Evolutionary conservation across 2,113 vertebrate genomes (phyloP), one percentile per base, ranked within the genome.

Genomic region (Amazona guildingii): DNA sequence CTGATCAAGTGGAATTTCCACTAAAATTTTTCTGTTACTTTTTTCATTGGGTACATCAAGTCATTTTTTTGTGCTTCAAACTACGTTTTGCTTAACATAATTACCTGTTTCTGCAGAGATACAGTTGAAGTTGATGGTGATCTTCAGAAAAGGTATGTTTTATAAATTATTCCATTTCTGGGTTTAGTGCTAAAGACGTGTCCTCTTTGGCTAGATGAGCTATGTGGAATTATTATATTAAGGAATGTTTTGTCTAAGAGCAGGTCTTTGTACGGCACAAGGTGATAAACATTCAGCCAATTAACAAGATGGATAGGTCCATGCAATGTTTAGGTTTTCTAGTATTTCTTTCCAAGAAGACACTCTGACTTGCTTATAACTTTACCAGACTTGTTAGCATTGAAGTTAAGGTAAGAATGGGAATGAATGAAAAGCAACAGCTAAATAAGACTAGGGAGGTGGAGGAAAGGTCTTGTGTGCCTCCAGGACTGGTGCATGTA

Each of bases 41-140:
- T 37, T 39, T 52, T 72, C 39, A 48, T 39, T 35, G 46, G 25
- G 5, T 75, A 10, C 72, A 11, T 62, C 23, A 46, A 80, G 51
- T 78, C 9, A 59, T 57, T 10, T 17, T 78, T 18, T 49, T 74
- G 6, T 66, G 15, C 52, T 78, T 79, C 43, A 37, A 70, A 79
- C 28, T 88, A 12, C 6, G 14, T 83, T 94, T 84, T 87, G 44
- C 39, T 92, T 68, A 49, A 49, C 57, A 68, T 83, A 70, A 14
- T 90, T 70, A 35, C 62, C 44, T 95, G 31, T 97, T 96, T 93
- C 93, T 95, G 48, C 86, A 99, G 98, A 96, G 98, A 98, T 89
- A 66, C 97, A 70, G 94, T 94, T 96, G 98, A 98, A 77, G 97
- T 87, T 82, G 98, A 98, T 97, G 98, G 98, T 59, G 98, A 98